These are phyloP conservation scores for Zonitis immaculata DNA, from an alignment of 2,888 invertebrate genomes.

Conservation along the genomic window DNA sequence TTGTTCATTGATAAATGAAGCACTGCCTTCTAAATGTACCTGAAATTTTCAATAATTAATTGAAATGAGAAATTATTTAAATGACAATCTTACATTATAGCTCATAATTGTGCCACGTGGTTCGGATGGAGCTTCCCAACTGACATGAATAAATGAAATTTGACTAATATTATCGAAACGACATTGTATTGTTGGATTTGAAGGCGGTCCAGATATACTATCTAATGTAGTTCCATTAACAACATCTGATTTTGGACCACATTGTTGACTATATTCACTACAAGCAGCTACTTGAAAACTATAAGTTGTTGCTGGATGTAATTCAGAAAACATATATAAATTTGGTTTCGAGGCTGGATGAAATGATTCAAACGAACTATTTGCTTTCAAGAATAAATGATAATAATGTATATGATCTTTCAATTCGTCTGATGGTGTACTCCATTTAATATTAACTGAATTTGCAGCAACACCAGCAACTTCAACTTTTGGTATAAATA, in stretches of 20 bases:
- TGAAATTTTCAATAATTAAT: too few relatives aligned
- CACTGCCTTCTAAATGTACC: conserved; percentile 53
- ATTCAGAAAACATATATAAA: conserved; percentile 72
- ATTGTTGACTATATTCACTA: conserved; percentile 68
- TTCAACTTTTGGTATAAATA: conserved; percentile 72
- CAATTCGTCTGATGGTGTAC: conserved; percentile 60
- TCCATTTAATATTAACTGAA: conserved; percentile 80
- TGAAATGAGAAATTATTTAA: too few relatives aligned
- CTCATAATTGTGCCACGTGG: conserved; percentile 76
- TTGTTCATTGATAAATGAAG: conserved; percentile 53
- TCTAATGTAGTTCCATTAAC: conserved; percentile 81
- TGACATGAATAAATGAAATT: conserved; percentile 60
- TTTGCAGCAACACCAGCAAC: conserved; percentile 66
- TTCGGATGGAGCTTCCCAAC: conserved; percentile 68
- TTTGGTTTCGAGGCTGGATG: conserved; percentile 62
- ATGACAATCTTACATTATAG: conserved; percentile 58
- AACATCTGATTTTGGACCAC: conserved; percentile 72
- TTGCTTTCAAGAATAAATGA: conserved; percentile 60
- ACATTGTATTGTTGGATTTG: conserved; percentile 64
- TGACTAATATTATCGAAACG: conserved; percentile 57
- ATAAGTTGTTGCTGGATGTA: conserved; percentile 76
- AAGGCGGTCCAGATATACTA: conserved; percentile 71
- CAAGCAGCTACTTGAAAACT: conserved; percentile 77
- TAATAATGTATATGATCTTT: conserved; percentile 73
- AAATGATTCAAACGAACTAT: conserved; percentile 56